Evolutionary conservation across 2,797 vertebrate species (phyloP).

Genomic region (Schizopygopsis pylzovi): DNA sequence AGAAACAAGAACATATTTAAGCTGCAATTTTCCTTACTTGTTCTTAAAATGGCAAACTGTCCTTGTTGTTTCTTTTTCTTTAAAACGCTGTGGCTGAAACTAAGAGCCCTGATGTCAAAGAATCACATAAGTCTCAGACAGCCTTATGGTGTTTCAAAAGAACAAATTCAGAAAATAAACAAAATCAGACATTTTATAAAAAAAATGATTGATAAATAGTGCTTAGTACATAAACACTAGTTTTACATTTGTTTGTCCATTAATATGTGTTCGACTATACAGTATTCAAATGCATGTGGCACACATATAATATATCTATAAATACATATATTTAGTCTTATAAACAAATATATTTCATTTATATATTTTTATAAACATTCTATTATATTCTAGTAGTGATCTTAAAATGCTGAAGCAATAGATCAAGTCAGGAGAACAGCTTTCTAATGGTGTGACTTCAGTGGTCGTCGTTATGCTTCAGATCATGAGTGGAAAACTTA

Average conservation of each 20-base stretch:
- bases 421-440: slow-evolving; percentile 7
- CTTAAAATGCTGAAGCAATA: not conserved
- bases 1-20: slow-evolving; percentile 31
- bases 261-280: not conserved
- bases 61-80: not conserved
- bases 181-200: not conserved
- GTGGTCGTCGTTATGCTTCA: slow-evolving; percentile 23
- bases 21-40: not conserved
- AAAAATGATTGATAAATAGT: not conserved
- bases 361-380: not conserved
- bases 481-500: slow-evolving; percentile 55
- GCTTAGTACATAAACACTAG: not conserved
- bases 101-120: not conserved
- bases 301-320: not conserved
- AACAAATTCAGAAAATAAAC: not conserved
- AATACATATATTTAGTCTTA: not conserved
- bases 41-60: not conserved
- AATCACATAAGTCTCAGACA: not conserved
- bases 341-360: not conserved
- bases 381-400: not conserved
- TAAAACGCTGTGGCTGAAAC: not conserved
- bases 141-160: not conserved
- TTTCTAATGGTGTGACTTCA: slow-evolving; percentile 33
- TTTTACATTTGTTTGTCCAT: not conserved
- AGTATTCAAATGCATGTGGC: not conserved